Base-by-base conservation (phyloP, 2,797 vertebrate genomes). In the Rhinatrema bivittatum region DNA sequence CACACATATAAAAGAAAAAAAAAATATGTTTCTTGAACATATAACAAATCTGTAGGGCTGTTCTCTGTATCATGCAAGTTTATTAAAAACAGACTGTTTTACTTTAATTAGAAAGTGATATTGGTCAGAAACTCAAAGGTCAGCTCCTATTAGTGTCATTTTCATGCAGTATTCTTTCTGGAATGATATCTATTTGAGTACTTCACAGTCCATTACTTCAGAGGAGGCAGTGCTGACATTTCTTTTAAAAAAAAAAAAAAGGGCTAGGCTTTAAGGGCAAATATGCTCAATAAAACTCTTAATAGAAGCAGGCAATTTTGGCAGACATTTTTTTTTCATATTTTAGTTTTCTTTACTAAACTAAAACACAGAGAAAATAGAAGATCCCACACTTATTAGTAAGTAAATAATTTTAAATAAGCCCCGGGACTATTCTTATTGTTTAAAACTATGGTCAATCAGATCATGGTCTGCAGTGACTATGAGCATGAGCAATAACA, bases 141-240 rank as follows among this genome's bases (percentile, higher is more conserved):
- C 68, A 53, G 51, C 62, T 71, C 57, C 52, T 60, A 48, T 74
- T 65, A 66, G 46, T 50, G 58, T 70, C 63, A 56, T 27, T 50
- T 60, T 48, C 39, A 61, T 33, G 23, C 50, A 32, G 47, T 25
- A 52, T 21, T 68, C 60, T 74, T 70, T 32, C 37, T 56, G 65
- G 74, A 65, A 69, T 36, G 38, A 29, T 64, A 23, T 62, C 45
- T 57, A 74, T 77, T 56, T 62, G 57, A 70, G 49, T 52, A 41
- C 72, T 74, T 76, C 62, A 69, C 67, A 70, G 65, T 41, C 68
- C 56, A 70, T 70, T 76, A 67, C 70, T 69, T 70, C 61, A 62
- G n/a, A 58, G 56, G 52, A 42, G 51, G 74, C 68, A n/a, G n/a
- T 55, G 47, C 48, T 75, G 66, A 56, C 68, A 56, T 70, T 74